These are phyloP conservation scores for Calidris pygmaea DNA, from an alignment of 2,113 vertebrate genomes.

Conservation along the genomic window DNA sequence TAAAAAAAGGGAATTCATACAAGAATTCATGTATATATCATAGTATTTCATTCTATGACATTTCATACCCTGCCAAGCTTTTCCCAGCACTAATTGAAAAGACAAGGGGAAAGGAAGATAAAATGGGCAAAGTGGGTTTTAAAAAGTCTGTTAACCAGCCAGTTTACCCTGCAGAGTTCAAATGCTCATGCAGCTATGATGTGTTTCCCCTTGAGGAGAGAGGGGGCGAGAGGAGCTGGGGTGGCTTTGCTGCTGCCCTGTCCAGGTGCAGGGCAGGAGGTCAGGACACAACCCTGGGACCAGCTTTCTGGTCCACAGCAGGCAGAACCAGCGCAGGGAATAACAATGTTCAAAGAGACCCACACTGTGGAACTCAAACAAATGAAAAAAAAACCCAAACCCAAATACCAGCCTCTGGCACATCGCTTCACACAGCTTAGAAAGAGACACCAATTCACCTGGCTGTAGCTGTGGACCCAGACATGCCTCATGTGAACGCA, in stretches of 20 bases:
- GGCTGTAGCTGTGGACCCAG: too few species aligned
- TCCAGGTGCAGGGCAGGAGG: not conserved
- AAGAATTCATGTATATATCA: not conserved
- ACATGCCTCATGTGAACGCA: accelerated
- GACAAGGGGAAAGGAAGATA: not conserved
- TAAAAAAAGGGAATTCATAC: not conserved
- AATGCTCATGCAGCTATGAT: not conserved
- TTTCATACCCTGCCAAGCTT: not conserved
- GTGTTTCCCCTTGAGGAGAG: not conserved
- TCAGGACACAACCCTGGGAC: not conserved
- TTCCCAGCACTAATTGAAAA: not conserved
- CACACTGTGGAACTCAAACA: not conserved
- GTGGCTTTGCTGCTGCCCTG: not conserved
- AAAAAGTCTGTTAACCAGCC: not conserved
- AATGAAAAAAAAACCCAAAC: not conserved
- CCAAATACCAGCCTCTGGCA: not conserved
- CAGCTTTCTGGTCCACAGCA: not conserved
- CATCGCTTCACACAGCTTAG: not conserved
- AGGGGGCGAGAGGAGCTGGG: not conserved
- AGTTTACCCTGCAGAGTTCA: not conserved
- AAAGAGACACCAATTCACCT: not conserved
- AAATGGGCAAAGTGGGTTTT: not conserved
- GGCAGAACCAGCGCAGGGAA: not conserved
- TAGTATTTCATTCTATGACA: not conserved
- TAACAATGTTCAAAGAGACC: not conserved